These are phyloP conservation scores for Apamea anceps DNA, from an alignment of 2,888 invertebrate species.

Conservation along the genomic window DNA sequence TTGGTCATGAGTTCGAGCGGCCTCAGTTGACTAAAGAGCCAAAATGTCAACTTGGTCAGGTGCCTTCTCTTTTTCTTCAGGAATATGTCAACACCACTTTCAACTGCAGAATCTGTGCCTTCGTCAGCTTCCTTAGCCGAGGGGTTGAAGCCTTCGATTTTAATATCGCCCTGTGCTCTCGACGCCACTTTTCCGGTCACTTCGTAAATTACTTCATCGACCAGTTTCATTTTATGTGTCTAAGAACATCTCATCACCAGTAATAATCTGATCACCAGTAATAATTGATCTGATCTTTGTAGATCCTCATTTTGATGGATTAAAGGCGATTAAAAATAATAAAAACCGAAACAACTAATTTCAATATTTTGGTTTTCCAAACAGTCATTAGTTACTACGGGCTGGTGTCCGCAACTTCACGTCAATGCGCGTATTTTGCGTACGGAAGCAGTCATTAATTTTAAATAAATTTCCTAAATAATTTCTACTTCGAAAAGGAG, in stretches of 20 bases:
- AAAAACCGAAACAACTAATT: conserved; percentile 86
- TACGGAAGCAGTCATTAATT: too few species aligned
- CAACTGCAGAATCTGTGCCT: conserved; percentile 93
- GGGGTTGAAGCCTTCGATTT: conserved; percentile 97
- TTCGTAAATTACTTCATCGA: conserved; percentile 98
- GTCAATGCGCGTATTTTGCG: too few species aligned
- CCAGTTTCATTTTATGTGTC: conserved; percentile 98
- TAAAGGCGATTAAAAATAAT: conserved; percentile 89
- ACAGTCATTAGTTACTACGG: too few species aligned
- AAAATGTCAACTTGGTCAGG: conserved; percentile 96
- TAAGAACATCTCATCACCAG: conserved; percentile 99
- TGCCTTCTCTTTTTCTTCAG: conserved; percentile 95
- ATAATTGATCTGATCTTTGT: conserved; percentile 98
- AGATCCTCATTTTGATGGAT: conserved; percentile 96
- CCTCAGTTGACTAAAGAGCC: too few species aligned
- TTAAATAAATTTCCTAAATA: not conserved
- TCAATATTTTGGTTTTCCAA: too few species aligned
- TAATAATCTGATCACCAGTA: conserved; percentile 98
- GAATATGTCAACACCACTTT: conserved; percentile 97
- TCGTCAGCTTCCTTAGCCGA: conserved; percentile 97
- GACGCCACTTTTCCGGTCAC: conserved; percentile 96
- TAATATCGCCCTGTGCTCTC: conserved; percentile 94
- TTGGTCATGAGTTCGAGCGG: conserved; percentile 98
- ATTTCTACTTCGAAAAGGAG: not conserved
- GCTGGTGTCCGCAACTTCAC: too few species aligned